Conservation (phyloP, 2,113 vertebrate species). For the Oriolus oriolus region DNA sequence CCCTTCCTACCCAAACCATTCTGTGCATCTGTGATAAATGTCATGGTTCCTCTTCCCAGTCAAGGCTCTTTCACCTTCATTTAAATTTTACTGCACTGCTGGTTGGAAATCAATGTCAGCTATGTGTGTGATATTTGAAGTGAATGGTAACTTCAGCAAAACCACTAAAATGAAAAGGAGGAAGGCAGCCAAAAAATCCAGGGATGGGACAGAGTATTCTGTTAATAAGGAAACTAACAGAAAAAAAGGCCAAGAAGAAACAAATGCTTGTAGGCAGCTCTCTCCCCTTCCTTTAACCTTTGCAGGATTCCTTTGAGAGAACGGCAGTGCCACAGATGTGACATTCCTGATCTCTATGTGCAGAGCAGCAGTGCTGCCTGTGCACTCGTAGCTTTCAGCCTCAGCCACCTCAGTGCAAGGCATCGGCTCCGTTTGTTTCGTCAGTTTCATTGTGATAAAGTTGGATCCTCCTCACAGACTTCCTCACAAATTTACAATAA, state of each 20-base stretch:
- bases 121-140: neutral
- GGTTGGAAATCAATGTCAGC: neutral
- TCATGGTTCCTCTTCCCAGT: neutral
- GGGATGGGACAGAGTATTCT: neutral
- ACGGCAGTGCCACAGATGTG: neutral
- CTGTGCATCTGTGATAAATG: neutral
- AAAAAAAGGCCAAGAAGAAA: neutral
- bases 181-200: neutral
- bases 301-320: neutral
- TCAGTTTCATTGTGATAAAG: neutral
- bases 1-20: neutral
- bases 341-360: neutral
- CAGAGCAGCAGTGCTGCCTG: rapidly evolving
- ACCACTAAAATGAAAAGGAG: neutral
- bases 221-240: neutral
- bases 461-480: neutral
- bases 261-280: neutral
- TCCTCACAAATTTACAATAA: neutral
- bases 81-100: neutral
- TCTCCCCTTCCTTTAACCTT: neutral
- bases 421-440: neutral
- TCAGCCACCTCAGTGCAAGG: neutral
- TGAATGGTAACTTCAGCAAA: neutral
- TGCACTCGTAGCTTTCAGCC: rapidly evolving
- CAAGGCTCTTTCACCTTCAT: neutral